Conservation (phyloP, 1,140 invertebrate genomes). For the Potamilus streckersoni region DNA sequence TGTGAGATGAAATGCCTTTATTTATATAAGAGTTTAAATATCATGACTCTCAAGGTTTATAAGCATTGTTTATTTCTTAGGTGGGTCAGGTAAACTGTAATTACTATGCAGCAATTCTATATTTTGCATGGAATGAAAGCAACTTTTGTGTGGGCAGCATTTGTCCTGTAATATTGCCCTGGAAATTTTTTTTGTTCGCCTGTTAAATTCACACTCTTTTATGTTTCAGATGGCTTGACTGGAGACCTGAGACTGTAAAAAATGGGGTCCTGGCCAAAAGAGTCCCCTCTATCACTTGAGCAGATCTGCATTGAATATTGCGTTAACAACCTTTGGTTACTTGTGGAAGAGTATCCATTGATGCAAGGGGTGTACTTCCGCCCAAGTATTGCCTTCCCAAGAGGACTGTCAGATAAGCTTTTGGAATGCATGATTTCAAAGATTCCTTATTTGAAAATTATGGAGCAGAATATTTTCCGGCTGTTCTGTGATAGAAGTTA, state of each 20-base stretch:
- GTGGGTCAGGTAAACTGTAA: too few relatives aligned
- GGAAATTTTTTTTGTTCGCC: too few relatives aligned
- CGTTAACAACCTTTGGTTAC: conserved; percentile 12
- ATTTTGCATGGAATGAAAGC: too few relatives aligned
- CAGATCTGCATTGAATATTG: conserved; percentile 20
- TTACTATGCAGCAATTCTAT: too few relatives aligned
- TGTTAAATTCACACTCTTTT: too few relatives aligned
- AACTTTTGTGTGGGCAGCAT: too few relatives aligned
- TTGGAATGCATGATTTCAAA: conserved; percentile 6
- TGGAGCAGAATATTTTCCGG: conserved; percentile 23
- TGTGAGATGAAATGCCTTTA: too few relatives aligned
- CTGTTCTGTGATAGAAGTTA: conserved; percentile 25
- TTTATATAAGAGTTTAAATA: too few relatives aligned
- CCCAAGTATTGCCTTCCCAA: conserved; percentile 22
- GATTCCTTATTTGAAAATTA: conserved; percentile 9
- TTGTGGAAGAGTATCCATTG: conserved; percentile 24
- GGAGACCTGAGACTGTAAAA: neutral
- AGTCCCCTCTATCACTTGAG: conserved; percentile 13
- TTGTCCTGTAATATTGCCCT: too few relatives aligned
- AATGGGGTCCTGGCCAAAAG: conserved; percentile 17
- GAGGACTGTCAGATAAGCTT: conserved; percentile 25
- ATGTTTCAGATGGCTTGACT: too few relatives aligned
- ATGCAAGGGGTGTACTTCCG: neutral
- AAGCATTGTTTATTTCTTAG: too few relatives aligned
- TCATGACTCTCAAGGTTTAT: too few relatives aligned